These are phyloP conservation scores for Lytechinus pictus DNA, from an alignment of 35 echinoderm and acorn worm species.

Conservation along the genomic window DNA sequence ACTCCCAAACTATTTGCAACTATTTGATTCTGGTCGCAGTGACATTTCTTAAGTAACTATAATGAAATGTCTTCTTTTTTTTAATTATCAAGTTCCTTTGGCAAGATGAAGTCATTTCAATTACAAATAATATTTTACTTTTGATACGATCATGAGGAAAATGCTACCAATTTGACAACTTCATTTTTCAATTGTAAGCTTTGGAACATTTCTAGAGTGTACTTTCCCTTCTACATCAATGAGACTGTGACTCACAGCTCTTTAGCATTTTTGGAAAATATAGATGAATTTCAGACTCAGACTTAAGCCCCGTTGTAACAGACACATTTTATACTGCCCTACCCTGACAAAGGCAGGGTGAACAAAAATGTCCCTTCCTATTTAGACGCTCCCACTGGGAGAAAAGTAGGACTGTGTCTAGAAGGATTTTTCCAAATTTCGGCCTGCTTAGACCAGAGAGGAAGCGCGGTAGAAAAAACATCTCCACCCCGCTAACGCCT, in stretches of 20 bases:
- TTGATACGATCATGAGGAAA: neutral
- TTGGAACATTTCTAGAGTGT: neutral
- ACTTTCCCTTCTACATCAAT: neutral
- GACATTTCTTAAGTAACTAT: no score
- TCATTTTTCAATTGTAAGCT: neutral
- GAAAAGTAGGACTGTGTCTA: no score
- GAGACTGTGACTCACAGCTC: neutral
- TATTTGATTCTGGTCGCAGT: neutral
- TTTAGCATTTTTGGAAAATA: neutral
- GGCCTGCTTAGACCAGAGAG: no score
- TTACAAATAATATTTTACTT: neutral
- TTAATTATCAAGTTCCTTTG: neutral
- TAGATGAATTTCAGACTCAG: neutral
- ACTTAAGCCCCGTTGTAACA: neutral
- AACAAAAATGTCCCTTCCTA: no score
- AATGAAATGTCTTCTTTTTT: neutral
- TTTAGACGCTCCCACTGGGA: no score
- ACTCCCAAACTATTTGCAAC: neutral
- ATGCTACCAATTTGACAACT: neutral
- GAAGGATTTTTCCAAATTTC: no score
- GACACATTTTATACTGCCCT: neutral
- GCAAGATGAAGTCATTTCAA: neutral
- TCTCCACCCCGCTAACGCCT: no score
- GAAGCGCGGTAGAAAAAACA: no score
- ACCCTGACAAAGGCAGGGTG: no score